phyloP scores from a whole-genome alignment of 1,140 invertebrate species.

The Trichonephila clavata region DNA sequence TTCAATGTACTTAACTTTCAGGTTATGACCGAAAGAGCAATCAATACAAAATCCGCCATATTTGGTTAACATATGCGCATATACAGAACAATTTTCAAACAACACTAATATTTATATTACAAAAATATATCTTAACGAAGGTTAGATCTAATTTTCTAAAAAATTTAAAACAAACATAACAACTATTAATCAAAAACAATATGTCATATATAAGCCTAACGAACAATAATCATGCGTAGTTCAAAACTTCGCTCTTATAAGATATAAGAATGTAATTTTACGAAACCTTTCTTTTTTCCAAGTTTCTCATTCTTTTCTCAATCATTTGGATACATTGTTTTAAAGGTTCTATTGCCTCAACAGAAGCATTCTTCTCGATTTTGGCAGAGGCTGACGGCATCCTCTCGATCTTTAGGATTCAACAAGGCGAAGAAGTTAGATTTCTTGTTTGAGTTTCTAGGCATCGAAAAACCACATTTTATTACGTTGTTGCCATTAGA shows the following conservation, averaged over 20 bases:
- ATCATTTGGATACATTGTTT: slow-evolving; percentile 91
- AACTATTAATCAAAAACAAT: neutral
- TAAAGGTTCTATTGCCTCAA: slow-evolving; percentile 87
- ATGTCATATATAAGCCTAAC: slow-evolving; percentile 68
- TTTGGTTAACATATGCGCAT: slow-evolving; percentile 49
- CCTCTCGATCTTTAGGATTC: neutral
- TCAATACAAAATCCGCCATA: slow-evolving; percentile 64
- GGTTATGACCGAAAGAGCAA: neutral
- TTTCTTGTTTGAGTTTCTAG: slow-evolving; percentile 23
- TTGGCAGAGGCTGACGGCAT: slow-evolving; percentile 76
- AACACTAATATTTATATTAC: neutral
- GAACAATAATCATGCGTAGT: slow-evolving; percentile 64
- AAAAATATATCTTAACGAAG: too few species aligned
- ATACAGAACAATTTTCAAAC: neutral
- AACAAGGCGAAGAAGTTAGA: slow-evolving; percentile 47
- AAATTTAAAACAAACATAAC: neutral
- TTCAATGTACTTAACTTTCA: neutral
- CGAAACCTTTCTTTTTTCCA: slow-evolving; percentile 96
- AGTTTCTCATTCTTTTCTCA: slow-evolving; percentile 96
- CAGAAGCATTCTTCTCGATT: slow-evolving; percentile 83
- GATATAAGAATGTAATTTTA: neutral
- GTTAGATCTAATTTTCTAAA: neutral
- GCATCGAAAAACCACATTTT: slow-evolving; percentile 69
- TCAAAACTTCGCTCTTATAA: neutral
- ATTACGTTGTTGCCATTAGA: neutral